Conservation (phyloP, 2,797 vertebrate genomes). For the Ceryle rudis region DNA sequence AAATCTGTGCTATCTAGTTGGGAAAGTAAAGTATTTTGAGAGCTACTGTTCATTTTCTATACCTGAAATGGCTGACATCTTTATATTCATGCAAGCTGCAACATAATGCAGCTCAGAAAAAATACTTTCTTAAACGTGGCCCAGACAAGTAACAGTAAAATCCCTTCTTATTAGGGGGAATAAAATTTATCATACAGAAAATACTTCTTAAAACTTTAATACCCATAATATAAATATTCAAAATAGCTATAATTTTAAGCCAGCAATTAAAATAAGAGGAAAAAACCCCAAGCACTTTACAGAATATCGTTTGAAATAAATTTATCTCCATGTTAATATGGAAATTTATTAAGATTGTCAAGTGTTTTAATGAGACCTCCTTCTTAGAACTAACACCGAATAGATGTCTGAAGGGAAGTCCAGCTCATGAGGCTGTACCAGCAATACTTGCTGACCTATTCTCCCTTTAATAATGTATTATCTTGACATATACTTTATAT, state of each 20-base stretch:
- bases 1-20: not conserved
- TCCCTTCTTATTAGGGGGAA: not conserved
- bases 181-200: not conserved
- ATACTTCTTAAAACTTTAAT: not conserved
- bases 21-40: not conserved
- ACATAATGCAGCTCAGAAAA: not conserved
- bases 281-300: not conserved
- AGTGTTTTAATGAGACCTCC: not conserved
- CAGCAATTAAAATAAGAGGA: not conserved
- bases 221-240: not conserved
- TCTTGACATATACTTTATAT: conserved; percentile 81
- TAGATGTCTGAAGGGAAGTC: not conserved
- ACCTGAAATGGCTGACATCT: not conserved
- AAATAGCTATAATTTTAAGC: not conserved
- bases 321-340: conserved; percentile 3
- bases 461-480: conserved; percentile 83
- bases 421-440: conserved; percentile 74
- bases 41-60: not conserved
- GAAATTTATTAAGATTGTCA: not conserved
- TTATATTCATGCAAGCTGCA: not conserved
- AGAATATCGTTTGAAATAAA: conserved; percentile 4
- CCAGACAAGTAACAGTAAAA: not conserved
- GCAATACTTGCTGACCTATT: conserved; percentile 70
- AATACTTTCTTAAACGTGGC: not conserved
- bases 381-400: not conserved